These are phyloP conservation scores for Philopotamus ludificatus DNA, from an alignment of 1,140 invertebrate species.

Conservation along the genomic window DNA sequence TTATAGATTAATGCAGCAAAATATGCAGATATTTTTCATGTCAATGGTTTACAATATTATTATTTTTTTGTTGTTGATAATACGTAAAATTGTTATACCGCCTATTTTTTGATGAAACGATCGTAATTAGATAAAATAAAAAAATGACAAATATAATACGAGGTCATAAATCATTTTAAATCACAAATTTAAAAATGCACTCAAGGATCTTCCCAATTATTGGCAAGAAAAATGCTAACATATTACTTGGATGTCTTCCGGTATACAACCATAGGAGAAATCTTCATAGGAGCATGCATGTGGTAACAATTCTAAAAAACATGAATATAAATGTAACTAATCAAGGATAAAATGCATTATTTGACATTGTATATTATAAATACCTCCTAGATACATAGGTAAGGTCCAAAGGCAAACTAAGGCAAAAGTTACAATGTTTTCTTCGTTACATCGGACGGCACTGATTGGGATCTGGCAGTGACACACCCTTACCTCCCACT, in stretches of 20 bases:
- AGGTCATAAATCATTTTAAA: too few species aligned
- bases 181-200: conserved; percentile 7
- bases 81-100: too few species aligned
- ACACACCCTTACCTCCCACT: not conserved
- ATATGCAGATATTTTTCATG: too few species aligned
- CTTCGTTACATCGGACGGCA: conserved; percentile 34
- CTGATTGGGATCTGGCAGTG: conserved; percentile 28
- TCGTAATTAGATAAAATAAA: too few species aligned
- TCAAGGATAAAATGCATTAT: not conserved
- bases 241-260: not conserved
- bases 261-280: not conserved
- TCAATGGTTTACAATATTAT: too few species aligned
- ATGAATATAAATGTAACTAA: not conserved
- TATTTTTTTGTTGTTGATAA: too few species aligned
- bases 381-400: conserved; percentile 11
- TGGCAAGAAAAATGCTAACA: conserved; percentile 9
- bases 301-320: conserved; percentile 1
- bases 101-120: too few species aligned
- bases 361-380: not conserved
- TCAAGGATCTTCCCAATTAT: conserved; percentile 1
- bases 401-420: conserved; percentile 24
- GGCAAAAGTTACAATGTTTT: conserved; percentile 4
- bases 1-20: too few species aligned
- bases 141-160: too few species aligned
- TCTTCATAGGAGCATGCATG: conserved; percentile 3